A percentile compares a stretch with the other conserved stretches of the same genome.
Conservation (phyloP, 2,113 vertebrate genomes). For the Manacus vitellinus region DNA sequence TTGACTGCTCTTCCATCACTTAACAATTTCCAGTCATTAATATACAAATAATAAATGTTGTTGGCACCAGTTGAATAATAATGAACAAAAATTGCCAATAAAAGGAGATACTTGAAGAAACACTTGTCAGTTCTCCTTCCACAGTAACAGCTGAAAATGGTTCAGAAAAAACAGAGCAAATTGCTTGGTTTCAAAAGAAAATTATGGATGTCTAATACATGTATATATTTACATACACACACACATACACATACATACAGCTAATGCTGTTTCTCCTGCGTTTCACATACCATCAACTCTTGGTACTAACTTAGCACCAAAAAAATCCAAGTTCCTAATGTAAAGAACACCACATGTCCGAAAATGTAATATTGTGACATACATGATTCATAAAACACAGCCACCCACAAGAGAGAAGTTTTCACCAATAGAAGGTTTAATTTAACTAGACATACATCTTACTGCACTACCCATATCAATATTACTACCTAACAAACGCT, state of each 20-base stretch:
- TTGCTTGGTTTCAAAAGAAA: slow-evolving; percentile 10
- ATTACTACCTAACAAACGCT: background rate
- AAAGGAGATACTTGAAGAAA: slow-evolving; percentile 38
- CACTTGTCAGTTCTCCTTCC: slow-evolving; percentile 2
- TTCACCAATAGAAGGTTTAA: slow-evolving; percentile 30
- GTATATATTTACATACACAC: background rate
- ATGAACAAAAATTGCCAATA: slow-evolving; percentile 25
- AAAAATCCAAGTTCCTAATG: background rate
- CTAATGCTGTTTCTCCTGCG: background rate
- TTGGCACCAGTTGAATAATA: slow-evolving; percentile 44
- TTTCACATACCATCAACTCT: background rate
- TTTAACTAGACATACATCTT: background rate
- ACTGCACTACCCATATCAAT: slow-evolving; percentile 16
- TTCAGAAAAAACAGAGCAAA: background rate
- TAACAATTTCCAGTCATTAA: slow-evolving; percentile 51
- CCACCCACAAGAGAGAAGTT: slow-evolving; percentile 7
- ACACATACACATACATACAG: background rate
- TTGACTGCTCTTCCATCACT: slow-evolving; percentile 36
- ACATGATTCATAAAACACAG: slow-evolving; percentile 60
- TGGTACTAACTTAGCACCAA: slow-evolving; percentile 5
- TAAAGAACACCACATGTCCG: background rate
- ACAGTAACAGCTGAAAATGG: slow-evolving; percentile 10
- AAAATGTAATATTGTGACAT: slow-evolving; percentile 8
- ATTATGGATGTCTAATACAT: background rate
- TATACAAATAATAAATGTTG: slow-evolving; percentile 53